These are phyloP conservation scores for Galeopsomyia nigrocyanea DNA, from an alignment of 2,888 invertebrate species.

Conservation along the genomic window DNA sequence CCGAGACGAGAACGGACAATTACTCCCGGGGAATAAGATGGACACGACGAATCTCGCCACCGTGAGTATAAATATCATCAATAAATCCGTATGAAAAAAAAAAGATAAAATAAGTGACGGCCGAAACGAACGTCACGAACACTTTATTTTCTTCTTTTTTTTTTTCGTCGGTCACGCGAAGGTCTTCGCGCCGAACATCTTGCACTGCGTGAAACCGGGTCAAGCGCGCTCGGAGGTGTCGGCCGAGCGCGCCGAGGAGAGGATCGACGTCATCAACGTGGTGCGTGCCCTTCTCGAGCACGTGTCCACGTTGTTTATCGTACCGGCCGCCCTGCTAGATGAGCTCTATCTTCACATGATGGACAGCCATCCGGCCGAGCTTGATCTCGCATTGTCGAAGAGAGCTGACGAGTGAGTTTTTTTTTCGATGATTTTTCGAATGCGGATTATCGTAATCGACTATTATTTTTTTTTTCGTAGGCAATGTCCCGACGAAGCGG, in stretches of 20 bases:
- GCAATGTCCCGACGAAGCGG: slow-evolving; percentile 64
- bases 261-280: slow-evolving; percentile 91
- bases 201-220: slow-evolving; percentile 82
- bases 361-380: slow-evolving; percentile 85
- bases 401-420: slow-evolving; percentile 68
- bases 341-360: slow-evolving; percentile 89
- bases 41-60: slow-evolving; percentile 93
- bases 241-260: slow-evolving; percentile 82
- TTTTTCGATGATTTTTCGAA: slow-evolving; percentile 11
- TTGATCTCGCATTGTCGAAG: slow-evolving; percentile 73
- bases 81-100: background rate
- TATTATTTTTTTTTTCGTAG: too few relatives aligned
- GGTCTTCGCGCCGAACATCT: slow-evolving; percentile 93
- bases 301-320: slow-evolving; percentile 79
- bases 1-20: slow-evolving; percentile 73
- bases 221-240: slow-evolving; percentile 70
- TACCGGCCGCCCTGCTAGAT: slow-evolving; percentile 86
- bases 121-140: too few relatives aligned
- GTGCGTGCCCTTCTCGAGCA: slow-evolving; percentile 83
- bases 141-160: background rate
- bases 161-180: slow-evolving; percentile 45
- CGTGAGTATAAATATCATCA: slow-evolving; percentile 58
- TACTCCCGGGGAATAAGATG: slow-evolving; percentile 90
- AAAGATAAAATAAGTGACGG: background rate
- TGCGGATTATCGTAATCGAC: too few relatives aligned